Base-by-base conservation (phyloP, 2,888 invertebrate species). In the Sesia bembeciformis region DNA sequence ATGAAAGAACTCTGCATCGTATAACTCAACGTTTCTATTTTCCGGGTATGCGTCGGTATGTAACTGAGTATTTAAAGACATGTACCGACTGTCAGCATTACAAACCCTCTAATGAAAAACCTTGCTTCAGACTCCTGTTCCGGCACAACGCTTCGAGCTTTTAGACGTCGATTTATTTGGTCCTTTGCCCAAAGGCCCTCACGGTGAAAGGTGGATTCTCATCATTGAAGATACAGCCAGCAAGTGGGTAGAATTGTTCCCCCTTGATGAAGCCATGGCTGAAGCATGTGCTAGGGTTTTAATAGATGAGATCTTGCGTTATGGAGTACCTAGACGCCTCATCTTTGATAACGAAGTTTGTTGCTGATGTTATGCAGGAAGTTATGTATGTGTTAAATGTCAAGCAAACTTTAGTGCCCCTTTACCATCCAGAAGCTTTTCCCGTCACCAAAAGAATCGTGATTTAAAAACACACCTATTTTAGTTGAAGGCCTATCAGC, bases 301-400 rank as follows among this genome's bases (percentile, higher is more conserved):
- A 0, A 41, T 68, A 0, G 49, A 58, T 3, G 66, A 67, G 40
- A 54, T 65, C 6, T 7, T 63, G 4, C 60, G 74, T 3, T 72
- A 63, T 58, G 74, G 73, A 3, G 54, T 60, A 0, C 73, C 72
- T 1, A 39, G 73, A 0, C 54, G 63, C 49, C 54, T 78, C 0
- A 64, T 70, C 3, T 62, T 60, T 46, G 74, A 78, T 53, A 78
- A 77, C 56, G 76, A 74, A 0, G 54, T 64, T 62, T 39, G 49
- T 60, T 5, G 55, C 56, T 68, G 60, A 55, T 4, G 52, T 60
- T 0, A 63, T 62, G 63, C 63, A 63, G 39, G 60, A 62, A 49
- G 51, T 41, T 1, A 59, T 59, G 40, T 56, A 57, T 43, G 46
- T 40, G 2, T 40, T 63, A 8, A 55, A 56, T 0, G 56, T 62